Conservation (phyloP, 2,113 vertebrate genomes). For the Actenoides hombroni region DNA sequence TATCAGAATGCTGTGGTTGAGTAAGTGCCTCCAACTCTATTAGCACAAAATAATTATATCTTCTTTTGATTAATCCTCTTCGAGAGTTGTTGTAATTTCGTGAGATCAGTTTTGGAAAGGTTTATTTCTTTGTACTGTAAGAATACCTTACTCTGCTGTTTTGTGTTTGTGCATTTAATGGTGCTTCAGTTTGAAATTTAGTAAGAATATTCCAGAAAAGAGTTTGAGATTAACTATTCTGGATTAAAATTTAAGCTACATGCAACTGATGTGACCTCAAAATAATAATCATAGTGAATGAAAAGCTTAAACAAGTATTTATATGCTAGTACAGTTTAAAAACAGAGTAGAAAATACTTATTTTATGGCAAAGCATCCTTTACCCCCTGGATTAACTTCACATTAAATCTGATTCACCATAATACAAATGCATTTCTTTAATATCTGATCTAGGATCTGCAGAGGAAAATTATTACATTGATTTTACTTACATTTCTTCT, state of each 20-base stretch:
- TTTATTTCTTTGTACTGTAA: background rate
- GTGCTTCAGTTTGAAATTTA: background rate
- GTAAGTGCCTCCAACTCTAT: background rate
- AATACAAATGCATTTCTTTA: background rate
- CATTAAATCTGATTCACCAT: background rate
- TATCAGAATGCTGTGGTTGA: background rate
- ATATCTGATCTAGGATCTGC: background rate
- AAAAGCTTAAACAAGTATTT: background rate
- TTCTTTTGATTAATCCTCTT: background rate
- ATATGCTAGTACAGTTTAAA: background rate
- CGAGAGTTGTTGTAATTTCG: background rate
- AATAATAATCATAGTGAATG: background rate
- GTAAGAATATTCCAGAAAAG: background rate
- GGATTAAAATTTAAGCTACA: constrained; percentile 22
- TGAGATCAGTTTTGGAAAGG: background rate
- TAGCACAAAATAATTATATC: background rate
- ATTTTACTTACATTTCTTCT: background rate
- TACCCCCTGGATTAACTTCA: background rate
- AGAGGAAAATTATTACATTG: background rate
- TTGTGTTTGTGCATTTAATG: background rate
- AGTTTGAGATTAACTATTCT: background rate
- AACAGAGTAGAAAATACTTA: background rate
- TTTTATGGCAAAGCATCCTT: background rate
- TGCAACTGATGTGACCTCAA: background rate
- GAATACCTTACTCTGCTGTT: background rate